Conservation (phyloP, 1,140 invertebrate genomes). For the Drosophila pectinifera region DNA sequence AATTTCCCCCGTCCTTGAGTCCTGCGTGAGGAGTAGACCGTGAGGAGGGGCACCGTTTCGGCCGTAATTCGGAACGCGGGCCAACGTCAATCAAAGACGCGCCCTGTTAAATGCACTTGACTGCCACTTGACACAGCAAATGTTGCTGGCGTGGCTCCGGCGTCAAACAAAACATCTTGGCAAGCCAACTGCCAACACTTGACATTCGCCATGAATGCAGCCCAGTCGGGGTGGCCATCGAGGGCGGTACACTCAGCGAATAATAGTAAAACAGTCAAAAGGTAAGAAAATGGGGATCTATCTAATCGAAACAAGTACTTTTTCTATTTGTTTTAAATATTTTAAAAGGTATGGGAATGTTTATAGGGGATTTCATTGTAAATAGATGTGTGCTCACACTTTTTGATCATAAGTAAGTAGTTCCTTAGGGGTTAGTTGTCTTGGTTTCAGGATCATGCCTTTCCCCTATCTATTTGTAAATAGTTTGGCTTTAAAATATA, state of each 20-base stretch:
- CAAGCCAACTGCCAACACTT: conserved; percentile 76
- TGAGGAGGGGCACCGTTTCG: background rate
- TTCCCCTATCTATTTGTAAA: background rate
- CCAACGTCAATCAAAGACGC: conserved; percentile 71
- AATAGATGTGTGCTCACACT: too few species aligned
- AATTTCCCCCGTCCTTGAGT: conserved; percentile 16
- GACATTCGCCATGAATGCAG: conserved; percentile 77
- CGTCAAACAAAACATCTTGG: conserved; percentile 71
- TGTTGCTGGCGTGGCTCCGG: conserved; percentile 47
- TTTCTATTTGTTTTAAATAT: too few species aligned
- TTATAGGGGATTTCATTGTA: too few species aligned
- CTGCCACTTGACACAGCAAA: conserved; percentile 77
- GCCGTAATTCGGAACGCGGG: conserved; percentile 41
- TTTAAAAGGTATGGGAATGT: too few species aligned
- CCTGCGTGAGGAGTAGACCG: background rate
- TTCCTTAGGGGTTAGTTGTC: background rate
- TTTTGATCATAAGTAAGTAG: background rate
- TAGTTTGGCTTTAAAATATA: too few species aligned
- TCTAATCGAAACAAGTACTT: too few species aligned
- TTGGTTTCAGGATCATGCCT: background rate
- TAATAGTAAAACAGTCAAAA: background rate
- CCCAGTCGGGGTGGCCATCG: background rate
- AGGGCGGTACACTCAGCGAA: conserved; percentile 9
- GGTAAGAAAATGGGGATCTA: background rate
- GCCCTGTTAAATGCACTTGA: conserved; percentile 79